Evolutionary conservation across 2,113 vertebrate species (phyloP).

Genomic region (Megalops atlanticus): DNA sequence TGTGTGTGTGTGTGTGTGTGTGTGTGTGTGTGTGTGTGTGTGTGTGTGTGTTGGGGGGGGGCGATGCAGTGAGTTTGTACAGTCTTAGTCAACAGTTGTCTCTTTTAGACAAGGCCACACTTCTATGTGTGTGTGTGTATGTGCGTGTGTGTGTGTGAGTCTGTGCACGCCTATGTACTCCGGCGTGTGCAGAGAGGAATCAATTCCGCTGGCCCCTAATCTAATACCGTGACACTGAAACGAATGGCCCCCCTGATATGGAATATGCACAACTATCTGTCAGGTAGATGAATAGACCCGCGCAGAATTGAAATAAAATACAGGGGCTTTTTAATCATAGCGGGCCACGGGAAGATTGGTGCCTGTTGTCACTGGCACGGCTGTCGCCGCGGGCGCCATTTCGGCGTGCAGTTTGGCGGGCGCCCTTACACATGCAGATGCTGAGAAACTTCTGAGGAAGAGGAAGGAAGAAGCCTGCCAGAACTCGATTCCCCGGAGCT

Average conservation of each 20-base stretch:
- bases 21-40: not conserved
- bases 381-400: not conserved
- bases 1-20: not conserved
- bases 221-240: constrained; percentile 61
- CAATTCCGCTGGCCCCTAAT: constrained; percentile 52
- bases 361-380: not conserved
- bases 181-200: constrained; percentile 33
- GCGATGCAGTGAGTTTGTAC: not conserved
- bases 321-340: constrained; percentile 60
- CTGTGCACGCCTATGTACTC: not conserved
- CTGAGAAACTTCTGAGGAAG: too few species aligned
- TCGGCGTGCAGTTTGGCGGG: constrained; percentile 3
- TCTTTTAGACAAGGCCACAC: too few species aligned
- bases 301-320: constrained; percentile 58
- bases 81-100: too few species aligned
- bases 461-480: too few species aligned
- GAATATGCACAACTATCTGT: constrained; percentile 63
- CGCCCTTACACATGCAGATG: too few species aligned
- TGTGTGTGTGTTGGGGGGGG: not conserved
- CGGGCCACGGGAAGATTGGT: constrained; percentile 31
- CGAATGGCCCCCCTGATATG: constrained; percentile 60
- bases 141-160: not conserved
- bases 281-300: constrained; percentile 57
- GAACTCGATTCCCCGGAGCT: too few species aligned
- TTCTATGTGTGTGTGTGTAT: not conserved